Conservation (phyloP, 2,797 vertebrate species). For the Simalia tracyae region DNA sequence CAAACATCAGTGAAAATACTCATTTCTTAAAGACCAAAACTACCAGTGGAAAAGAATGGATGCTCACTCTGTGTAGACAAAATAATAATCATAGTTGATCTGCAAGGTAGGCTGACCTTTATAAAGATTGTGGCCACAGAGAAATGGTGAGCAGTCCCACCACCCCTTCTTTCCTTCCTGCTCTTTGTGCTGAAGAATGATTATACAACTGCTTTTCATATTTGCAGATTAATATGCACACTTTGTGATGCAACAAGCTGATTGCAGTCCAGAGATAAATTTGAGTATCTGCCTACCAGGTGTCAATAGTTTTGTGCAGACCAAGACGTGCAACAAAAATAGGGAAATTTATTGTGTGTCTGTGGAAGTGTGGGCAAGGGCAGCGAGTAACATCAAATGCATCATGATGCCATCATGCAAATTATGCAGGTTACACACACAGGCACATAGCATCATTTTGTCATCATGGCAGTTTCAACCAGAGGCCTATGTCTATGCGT, state of each 20-base stretch:
- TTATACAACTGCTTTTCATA: neutral
- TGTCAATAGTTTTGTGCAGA: neutral
- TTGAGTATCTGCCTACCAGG: too few species aligned
- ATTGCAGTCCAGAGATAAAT: neutral
- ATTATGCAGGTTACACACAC: neutral
- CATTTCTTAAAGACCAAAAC: slow-evolving; percentile 6
- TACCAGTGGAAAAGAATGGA: neutral
- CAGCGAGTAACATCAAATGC: neutral
- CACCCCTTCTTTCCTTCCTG: neutral
- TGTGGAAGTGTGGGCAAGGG: neutral
- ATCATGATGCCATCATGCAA: neutral
- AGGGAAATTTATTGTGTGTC: neutral
- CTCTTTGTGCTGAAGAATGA: neutral
- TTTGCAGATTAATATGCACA: neutral
- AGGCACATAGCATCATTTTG: neutral
- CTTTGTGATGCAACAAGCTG: neutral
- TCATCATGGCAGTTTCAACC: neutral
- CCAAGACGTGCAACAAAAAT: neutral
- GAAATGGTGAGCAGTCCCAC: too few species aligned
- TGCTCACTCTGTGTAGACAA: neutral
- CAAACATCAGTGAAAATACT: neutral
- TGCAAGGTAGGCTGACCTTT: neutral
- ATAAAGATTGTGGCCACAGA: neutral
- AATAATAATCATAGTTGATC: neutral
- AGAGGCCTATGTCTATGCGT: neutral